Conservation (phyloP, 2,113 vertebrate genomes). For the Heliornis fulica region DNA sequence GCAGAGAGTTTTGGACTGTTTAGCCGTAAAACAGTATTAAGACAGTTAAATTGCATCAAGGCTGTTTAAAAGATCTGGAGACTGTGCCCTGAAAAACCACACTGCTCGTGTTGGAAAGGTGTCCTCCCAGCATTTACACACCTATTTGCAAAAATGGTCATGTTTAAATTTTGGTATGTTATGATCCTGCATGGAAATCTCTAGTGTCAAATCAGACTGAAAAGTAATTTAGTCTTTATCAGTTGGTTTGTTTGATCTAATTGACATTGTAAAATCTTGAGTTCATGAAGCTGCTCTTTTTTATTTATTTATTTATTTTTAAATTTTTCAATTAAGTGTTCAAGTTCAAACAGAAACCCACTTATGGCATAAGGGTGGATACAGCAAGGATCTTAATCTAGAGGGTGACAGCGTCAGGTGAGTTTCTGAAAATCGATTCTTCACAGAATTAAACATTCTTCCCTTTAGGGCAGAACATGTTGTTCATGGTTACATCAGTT, state of each 20-base stretch:
- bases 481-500: neutral
- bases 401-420: conserved; percentile 54
- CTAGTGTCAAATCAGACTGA: neutral
- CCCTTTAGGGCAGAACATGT: neutral
- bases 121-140: neutral
- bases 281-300: conserved; percentile 1
- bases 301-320: neutral
- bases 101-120: neutral
- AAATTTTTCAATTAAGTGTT: conserved; percentile 51
- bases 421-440: neutral
- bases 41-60: neutral
- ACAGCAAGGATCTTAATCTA: conserved; percentile 13
- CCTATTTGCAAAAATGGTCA: neutral
- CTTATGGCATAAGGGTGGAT: neutral
- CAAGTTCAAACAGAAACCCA: conserved; percentile 65
- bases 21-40: neutral
- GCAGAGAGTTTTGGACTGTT: neutral
- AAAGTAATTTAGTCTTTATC: neutral
- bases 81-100: neutral
- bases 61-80: neutral
- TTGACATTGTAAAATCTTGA: neutral
- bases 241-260: neutral
- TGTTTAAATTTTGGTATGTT: neutral
- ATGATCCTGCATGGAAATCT: neutral
- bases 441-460: neutral